Evolutionary conservation across 2,113 vertebrate species (phyloP), one percentile per base, ranked within the genome.

Genomic region (Poecilia latipinna): DNA sequence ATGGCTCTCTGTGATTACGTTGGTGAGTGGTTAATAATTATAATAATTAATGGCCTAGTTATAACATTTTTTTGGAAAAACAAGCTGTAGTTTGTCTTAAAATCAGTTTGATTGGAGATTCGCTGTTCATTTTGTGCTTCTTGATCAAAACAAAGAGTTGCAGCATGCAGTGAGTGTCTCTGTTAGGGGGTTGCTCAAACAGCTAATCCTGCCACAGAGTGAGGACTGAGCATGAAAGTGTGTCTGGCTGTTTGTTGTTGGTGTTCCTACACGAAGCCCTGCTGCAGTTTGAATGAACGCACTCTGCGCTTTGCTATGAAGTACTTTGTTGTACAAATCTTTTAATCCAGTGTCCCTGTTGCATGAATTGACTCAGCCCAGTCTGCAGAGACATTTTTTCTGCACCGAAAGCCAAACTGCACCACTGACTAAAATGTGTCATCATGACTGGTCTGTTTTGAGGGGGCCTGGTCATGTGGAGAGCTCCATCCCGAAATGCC

Each of bases 281-380:
- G 62, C 86, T 89, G 87, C 82, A 68, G 72, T 83, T 80, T 72
- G 85, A 84, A 83, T 44, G 44, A 89, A 81, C 82, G 79, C 72
- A 79, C 82, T 85, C 82, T 81, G 79, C 68, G 79, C 84, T 87
- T 84, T 82, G 79, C 74, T 79, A 86, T 82, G 74, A 91, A 87
- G 71, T 78, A 85, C 82, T 90, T 91, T 90, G 89, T 87, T 31
- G 71, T 85, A 89, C 86, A 91, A 90, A 91, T 90, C 91, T 89
- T 89, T 91, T 90, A 91, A 92, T 90, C 89, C 85, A 54, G 0
- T 19, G 33, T 88, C 91, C 85, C 91, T 68, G 42, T 79, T 82
- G 90, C 61, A 48, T 74, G 80, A 78, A 72, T 79, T 57, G 2
- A 72, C 74, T 82, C 82, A 89, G 70, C 68, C 80, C 83, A 78